Conservation (phyloP, 2,113 vertebrate genomes). For the Corythaeola cristata region DNA sequence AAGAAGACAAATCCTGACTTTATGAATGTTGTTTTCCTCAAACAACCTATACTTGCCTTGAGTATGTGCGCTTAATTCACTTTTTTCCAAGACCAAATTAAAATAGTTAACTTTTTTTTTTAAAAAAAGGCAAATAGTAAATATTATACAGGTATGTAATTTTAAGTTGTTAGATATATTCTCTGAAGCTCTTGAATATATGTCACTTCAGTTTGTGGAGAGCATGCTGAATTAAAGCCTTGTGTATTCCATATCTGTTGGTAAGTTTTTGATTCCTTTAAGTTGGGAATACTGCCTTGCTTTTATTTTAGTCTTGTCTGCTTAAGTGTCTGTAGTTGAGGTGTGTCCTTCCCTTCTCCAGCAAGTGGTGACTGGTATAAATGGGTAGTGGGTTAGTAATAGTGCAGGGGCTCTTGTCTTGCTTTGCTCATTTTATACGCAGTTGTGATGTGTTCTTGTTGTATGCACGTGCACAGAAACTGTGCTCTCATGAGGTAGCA, state of each 20-base stretch:
- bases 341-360: background rate
- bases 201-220: background rate
- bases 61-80: background rate
- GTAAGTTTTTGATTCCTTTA: background rate
- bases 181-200: background rate
- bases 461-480: accelerated
- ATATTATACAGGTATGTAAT: background rate
- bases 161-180: background rate
- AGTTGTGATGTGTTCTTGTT: background rate
- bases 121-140: background rate
- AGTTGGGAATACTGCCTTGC: background rate
- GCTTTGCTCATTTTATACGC: accelerated
- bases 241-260: background rate
- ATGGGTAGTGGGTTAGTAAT: accelerated
- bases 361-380: too few relatives aligned
- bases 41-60: background rate
- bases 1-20: background rate
- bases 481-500: background rate
- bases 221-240: background rate
- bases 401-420: background rate
- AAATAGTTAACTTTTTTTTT: background rate
- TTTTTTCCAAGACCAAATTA: background rate
- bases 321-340: background rate
- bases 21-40: background rate
- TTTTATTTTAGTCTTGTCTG: background rate